Conservation (phyloP, 1,140 invertebrate genomes). For the Trissolcus basalis region DNA sequence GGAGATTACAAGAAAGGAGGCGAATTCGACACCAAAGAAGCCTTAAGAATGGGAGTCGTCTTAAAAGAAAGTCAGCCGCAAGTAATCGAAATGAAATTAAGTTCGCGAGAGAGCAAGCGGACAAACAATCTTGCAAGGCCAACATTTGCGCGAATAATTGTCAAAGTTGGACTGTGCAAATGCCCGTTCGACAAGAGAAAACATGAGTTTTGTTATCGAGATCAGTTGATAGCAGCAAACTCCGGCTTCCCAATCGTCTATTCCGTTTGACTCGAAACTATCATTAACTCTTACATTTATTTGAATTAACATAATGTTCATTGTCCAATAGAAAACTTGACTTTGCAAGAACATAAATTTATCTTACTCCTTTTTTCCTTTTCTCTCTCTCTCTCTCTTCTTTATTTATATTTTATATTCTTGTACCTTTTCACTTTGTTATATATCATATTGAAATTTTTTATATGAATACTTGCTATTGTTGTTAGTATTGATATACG, state of each 20-base stretch:
- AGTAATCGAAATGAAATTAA: slow-evolving; percentile 13
- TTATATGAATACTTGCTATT: too few relatives aligned
- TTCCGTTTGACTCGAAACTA: slow-evolving; percentile 59
- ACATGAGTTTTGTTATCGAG: slow-evolving; percentile 44
- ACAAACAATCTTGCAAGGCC: slow-evolving; percentile 11
- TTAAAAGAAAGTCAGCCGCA: slow-evolving; percentile 11
- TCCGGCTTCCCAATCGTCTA: slow-evolving; percentile 55
- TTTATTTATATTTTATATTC: too few relatives aligned
- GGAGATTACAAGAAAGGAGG: slow-evolving; percentile 17
- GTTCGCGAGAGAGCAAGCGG: not conserved
- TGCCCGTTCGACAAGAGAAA: slow-evolving; percentile 18
- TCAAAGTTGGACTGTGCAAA: slow-evolving; percentile 18
- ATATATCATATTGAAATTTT: too few relatives aligned
- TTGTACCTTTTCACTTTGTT: too few relatives aligned
- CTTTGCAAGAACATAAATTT: too few relatives aligned
- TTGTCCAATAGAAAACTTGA: too few relatives aligned
- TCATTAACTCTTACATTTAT: not conserved
- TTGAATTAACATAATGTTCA: too few relatives aligned
- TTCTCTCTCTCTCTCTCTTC: too few relatives aligned
- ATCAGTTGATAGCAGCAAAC: slow-evolving; percentile 35
- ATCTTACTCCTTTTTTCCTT: too few relatives aligned
- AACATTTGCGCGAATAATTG: slow-evolving; percentile 35
- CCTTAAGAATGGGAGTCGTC: slow-evolving; percentile 18
- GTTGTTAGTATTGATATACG: too few relatives aligned
- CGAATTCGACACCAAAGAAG: slow-evolving; percentile 37